Base-by-base conservation (phyloP, 2,888 invertebrate genomes). In the Pasiphila rectangulata region DNA sequence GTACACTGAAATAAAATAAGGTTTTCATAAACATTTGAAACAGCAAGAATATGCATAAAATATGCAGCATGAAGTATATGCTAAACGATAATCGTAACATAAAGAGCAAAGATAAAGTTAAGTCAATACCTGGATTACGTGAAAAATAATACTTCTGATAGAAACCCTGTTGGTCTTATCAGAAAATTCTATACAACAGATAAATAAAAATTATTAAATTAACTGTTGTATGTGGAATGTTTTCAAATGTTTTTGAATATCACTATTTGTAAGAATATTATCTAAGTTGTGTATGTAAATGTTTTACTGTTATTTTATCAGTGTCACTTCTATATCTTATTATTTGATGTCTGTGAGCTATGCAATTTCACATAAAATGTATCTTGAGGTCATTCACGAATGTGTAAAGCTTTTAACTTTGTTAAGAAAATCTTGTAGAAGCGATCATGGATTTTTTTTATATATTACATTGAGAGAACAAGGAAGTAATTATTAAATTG, bases 1-100 rank as follows among this genome's bases (percentile, higher is more conserved):
- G 34, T 57, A 54, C 53, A 59, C 55, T 64, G 51, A 60, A 57
- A 49, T 64, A 59, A n/a, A 40, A 36, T 50, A 40, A 32, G 54
- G 53, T 63, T 49, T 61, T 61, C 55, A 51, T 59, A 51, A 59
- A 54, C 61, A 52, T 58, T 58, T 51, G 42, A 46, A 47, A 37
- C 52, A 6, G 21, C 2, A 6, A 19, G n/a, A 2, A 23, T 21
- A 16, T 32, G 6, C 9, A 27, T 4, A 29, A 21, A 23, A 24
- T 34, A 7, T 21, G 21, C 4, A 21, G 21, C 21, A n/a, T 21
- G 6, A 6, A 6, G n/a, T 21, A 21, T 21, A 6, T 21, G 4
- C 21, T 21, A 12, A 12, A 25, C 12, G 12, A 7, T 13, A 13
- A n/a, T n/a, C n/a, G n/a, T n/a, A n/a, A n/a, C n/a, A n/a, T n/a